phyloP scores from a whole-genome alignment of 92 coral and sea anemone genomes.

The Bergia sp. region DNA sequence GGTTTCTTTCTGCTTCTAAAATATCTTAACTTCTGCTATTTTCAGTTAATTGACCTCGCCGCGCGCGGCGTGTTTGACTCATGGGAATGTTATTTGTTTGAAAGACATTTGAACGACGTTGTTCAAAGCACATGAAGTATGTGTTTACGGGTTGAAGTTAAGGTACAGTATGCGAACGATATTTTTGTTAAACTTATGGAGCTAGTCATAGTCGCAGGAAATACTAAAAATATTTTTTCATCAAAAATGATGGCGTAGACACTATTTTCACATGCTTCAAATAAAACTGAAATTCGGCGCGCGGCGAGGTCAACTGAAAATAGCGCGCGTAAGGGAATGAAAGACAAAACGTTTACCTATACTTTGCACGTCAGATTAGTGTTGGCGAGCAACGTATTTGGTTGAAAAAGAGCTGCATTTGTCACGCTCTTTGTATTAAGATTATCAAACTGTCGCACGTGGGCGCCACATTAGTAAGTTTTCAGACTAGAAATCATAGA shows the following conservation, averaged over 20 bases:
- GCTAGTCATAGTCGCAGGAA: slow-evolving; percentile 3
- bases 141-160: slow-evolving; percentile 5
- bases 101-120: slow-evolving; percentile 1
- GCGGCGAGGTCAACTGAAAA: slow-evolving; percentile 7
- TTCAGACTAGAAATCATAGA: too few species aligned
- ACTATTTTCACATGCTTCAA: slow-evolving; percentile 3
- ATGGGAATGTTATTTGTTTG: slow-evolving; percentile 3
- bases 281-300: slow-evolving; percentile 5
- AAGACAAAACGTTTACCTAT: slow-evolving; percentile 17
- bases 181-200: slow-evolving; percentile 1
- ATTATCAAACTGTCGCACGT: slow-evolving; percentile 4
- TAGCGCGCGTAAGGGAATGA: slow-evolving; percentile 18
- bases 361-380: slow-evolving; percentile 23
- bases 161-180: slow-evolving; percentile 6
- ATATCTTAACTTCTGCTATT: slow-evolving; percentile 10
- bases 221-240: slow-evolving; percentile 1
- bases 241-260: slow-evolving; percentile 5
- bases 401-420: slow-evolving; percentile 4
- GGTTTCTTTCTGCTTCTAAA: slow-evolving; percentile 15
- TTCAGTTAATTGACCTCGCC: slow-evolving; percentile 6
- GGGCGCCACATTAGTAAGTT: neutral
- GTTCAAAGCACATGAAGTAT: slow-evolving; percentile 4
- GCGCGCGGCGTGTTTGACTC: slow-evolving; percentile 9
- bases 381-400: slow-evolving; percentile 6
- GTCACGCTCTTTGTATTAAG: slow-evolving; percentile 2